Evolutionary conservation across 2,888 invertebrate species (phyloP).

Genomic region (Cryptus armator): DNA sequence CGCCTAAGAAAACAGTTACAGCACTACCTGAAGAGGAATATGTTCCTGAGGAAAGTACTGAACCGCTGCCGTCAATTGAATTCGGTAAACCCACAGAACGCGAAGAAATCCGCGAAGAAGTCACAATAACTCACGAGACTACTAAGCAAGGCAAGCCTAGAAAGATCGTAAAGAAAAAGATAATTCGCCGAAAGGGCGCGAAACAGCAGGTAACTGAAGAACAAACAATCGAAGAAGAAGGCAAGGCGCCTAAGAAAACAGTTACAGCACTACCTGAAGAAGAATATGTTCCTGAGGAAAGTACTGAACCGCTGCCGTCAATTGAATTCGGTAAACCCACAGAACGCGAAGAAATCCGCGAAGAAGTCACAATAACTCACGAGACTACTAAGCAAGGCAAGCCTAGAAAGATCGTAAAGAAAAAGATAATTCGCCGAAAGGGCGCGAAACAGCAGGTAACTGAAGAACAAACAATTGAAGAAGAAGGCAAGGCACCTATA

Average conservation of each 20-base stretch:
- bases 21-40: slow-evolving; percentile 70
- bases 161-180: slow-evolving; percentile 82
- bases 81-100: slow-evolving; percentile 74
- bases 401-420: slow-evolving; percentile 82
- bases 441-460: slow-evolving; percentile 69
- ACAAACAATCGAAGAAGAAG: slow-evolving; percentile 85
- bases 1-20: slow-evolving; percentile 15
- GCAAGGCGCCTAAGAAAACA: slow-evolving; percentile 84
- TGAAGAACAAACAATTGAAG: slow-evolving; percentile 77
- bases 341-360: slow-evolving; percentile 79
- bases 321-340: slow-evolving; percentile 76
- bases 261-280: slow-evolving; percentile 79
- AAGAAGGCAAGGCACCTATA: slow-evolving; percentile 69
- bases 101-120: slow-evolving; percentile 76
- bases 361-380: slow-evolving; percentile 64
- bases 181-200: slow-evolving; percentile 83
- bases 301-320: slow-evolving; percentile 12
- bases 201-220: slow-evolving; percentile 76
- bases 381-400: slow-evolving; percentile 81
- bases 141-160: slow-evolving; percentile 80
- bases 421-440: slow-evolving; percentile 60
- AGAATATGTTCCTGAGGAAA: slow-evolving; percentile 58
- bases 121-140: slow-evolving; percentile 76
- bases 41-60: slow-evolving; percentile 80
- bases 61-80: slow-evolving; percentile 76